Evolutionary conservation across 2,797 vertebrate species (phyloP).

Genomic region (Tenualosa thibaudeaui): DNA sequence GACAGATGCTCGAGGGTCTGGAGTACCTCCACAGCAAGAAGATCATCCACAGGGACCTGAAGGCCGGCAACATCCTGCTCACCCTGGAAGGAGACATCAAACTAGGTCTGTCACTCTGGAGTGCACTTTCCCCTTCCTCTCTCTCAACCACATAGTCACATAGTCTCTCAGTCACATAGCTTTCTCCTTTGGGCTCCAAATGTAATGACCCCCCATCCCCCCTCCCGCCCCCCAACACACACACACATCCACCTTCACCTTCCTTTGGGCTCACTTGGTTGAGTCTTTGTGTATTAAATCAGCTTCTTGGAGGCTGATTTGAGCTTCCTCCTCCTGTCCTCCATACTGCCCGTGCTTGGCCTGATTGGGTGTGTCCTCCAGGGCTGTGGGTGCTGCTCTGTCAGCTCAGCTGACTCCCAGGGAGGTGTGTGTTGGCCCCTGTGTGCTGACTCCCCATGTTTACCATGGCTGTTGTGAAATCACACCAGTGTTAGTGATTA

Average conservation of each 20-base stretch:
- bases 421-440: neutral
- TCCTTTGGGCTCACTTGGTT: neutral
- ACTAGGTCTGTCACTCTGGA: slow-evolving; percentile 78
- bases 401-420: no score
- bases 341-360: neutral
- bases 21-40: slow-evolving; percentile 89
- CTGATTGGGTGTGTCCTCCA: no score
- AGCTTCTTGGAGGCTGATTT: neutral
- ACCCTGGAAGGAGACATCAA: slow-evolving; percentile 93
- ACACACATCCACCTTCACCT: no score
- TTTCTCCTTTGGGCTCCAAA: neutral
- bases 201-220: no score
- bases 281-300: neutral
- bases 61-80: slow-evolving; percentile 94
- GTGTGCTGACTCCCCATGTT: neutral
- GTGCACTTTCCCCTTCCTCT: neutral
- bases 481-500: neutral
- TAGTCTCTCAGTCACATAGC: no score
- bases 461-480: neutral
- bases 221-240: no score
- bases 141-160: neutral
- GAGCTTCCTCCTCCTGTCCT: neutral
- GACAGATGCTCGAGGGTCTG: slow-evolving; percentile 93
- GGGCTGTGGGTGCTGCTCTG: neutral
- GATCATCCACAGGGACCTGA: slow-evolving; percentile 98